Evolutionary conservation across 2,888 invertebrate genomes (phyloP).

Genomic region (Tinea pellionella): DNA sequence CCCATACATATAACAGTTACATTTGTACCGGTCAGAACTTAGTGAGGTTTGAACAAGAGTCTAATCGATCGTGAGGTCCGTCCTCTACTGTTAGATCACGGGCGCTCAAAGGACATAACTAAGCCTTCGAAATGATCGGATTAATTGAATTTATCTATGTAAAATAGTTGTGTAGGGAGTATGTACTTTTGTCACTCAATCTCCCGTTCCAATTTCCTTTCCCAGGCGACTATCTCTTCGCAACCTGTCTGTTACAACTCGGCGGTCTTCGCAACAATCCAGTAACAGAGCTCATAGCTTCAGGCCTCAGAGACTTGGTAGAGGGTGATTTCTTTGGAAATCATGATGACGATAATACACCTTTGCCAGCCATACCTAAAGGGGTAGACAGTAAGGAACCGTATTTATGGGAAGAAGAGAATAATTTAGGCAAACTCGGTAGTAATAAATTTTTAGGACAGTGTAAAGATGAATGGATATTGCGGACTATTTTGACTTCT

Average conservation of each 20-base stretch:
- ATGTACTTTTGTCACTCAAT: too few species aligned
- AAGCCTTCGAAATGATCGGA: too few species aligned
- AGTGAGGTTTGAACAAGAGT: too few species aligned
- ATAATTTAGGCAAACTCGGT: slow-evolving; percentile 46
- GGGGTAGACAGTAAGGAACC: slow-evolving; percentile 29
- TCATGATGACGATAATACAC: slow-evolving; percentile 36
- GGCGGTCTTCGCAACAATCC: slow-evolving; percentile 51
- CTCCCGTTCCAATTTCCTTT: too few species aligned
- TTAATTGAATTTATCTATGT: too few species aligned
- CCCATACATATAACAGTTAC: too few species aligned
- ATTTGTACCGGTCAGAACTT: too few species aligned
- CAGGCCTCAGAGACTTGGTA: slow-evolving; percentile 51
- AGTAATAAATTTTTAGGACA: slow-evolving; percentile 47
- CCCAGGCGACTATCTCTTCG: slow-evolving; percentile 51
- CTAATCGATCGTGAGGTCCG: too few species aligned
- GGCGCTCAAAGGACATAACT: too few species aligned
- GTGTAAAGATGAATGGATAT: slow-evolving; percentile 50
- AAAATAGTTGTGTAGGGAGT: too few species aligned
- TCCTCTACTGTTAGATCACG: too few species aligned
- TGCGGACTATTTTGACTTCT: slow-evolving; percentile 29
- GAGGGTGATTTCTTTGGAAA: slow-evolving; percentile 53
- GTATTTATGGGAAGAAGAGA: slow-evolving; percentile 53
- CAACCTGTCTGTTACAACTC: slow-evolving; percentile 45
- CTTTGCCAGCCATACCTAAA: slow-evolving; percentile 45
- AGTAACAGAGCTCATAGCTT: slow-evolving; percentile 53